Evolutionary conservation across 23 tunicate genomes (phyloP).

Genomic region (Oikopleura albicans): DNA sequence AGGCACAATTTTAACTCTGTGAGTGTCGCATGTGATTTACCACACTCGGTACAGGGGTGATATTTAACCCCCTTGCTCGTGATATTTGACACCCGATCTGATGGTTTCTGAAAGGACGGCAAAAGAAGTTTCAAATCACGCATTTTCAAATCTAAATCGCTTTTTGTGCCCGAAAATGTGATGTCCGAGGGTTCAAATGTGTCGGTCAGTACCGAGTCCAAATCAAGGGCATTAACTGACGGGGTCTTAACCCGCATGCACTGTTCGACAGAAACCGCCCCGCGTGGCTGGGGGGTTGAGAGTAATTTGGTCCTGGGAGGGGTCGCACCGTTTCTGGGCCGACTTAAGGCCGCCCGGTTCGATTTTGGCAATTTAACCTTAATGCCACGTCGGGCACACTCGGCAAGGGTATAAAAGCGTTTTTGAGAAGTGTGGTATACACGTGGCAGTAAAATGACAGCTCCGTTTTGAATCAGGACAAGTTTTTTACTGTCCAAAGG

Average conservation of each 20-base stretch:
- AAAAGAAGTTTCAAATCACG: background rate
- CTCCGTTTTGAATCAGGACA: no score
- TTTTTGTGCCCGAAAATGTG: background rate
- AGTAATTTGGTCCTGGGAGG: no score
- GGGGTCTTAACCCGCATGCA: no score
- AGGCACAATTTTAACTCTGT: background rate
- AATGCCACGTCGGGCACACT: background rate
- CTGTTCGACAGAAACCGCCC: no score
- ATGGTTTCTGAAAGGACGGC: background rate
- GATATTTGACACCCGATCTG: background rate
- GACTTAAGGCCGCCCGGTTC: background rate
- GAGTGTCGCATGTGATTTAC: background rate
- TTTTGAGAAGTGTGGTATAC: no score
- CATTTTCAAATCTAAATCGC: background rate
- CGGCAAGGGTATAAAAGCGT: background rate
- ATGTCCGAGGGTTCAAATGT: background rate
- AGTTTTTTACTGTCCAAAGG: no score
- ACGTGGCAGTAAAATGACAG: no score
- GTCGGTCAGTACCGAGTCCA: background rate
- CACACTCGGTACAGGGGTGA: background rate
- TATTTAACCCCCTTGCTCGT: no score
- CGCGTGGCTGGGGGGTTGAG: no score
- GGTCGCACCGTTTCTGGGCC: no score
- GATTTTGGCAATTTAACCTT: background rate
- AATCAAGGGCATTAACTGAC: background rate